A percentile compares a stretch with the other conserved stretches of the same genome.
Conservation (phyloP, 1,140 invertebrate species). For the Helicoverpa zea region DNA sequence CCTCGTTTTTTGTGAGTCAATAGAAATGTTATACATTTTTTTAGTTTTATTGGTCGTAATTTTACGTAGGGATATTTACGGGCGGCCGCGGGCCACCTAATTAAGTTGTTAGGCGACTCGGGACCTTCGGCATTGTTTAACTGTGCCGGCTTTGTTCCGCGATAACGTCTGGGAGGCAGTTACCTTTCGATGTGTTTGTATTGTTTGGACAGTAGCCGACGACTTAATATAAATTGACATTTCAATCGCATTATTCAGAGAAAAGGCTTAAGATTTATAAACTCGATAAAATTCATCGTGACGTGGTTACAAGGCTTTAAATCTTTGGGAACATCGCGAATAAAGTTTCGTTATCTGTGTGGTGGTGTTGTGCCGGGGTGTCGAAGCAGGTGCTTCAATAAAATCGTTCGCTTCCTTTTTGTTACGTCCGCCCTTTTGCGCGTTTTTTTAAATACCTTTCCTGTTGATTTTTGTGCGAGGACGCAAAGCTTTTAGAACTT, state of each 20-base stretch:
- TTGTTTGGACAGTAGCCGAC: conserved; percentile 76
- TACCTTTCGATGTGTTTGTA: conserved; percentile 69
- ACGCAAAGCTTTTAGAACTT: background rate
- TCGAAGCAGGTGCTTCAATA: conserved; percentile 43
- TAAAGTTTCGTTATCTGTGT: conserved; percentile 21
- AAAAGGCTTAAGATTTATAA: conserved; percentile 16
- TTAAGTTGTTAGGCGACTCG: conserved; percentile 84
- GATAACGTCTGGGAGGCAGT: conserved; percentile 70
- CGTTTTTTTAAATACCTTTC: conserved; percentile 20
- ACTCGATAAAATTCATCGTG: background rate
- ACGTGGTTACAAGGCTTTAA: background rate
- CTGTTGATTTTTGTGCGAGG: background rate
- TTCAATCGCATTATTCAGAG: conserved; percentile 26
- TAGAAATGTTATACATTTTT: conserved; percentile 85
- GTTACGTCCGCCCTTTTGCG: conserved; percentile 48
- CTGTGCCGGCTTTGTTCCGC: conserved; percentile 68
- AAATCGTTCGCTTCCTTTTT: conserved; percentile 54
- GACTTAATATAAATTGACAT: conserved; percentile 46
- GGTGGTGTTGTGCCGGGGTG: conserved; percentile 10
- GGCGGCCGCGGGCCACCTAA: conserved; percentile 81
- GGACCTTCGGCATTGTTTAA: conserved; percentile 79
- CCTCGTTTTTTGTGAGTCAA: conserved; percentile 83
- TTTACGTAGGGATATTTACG: conserved; percentile 85
- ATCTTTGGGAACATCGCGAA: background rate
- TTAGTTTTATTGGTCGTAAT: conserved; percentile 85